These are phyloP conservation scores for Anoplophora glabripennis DNA, from an alignment of 1,140 invertebrate species.

Conservation along the genomic window DNA sequence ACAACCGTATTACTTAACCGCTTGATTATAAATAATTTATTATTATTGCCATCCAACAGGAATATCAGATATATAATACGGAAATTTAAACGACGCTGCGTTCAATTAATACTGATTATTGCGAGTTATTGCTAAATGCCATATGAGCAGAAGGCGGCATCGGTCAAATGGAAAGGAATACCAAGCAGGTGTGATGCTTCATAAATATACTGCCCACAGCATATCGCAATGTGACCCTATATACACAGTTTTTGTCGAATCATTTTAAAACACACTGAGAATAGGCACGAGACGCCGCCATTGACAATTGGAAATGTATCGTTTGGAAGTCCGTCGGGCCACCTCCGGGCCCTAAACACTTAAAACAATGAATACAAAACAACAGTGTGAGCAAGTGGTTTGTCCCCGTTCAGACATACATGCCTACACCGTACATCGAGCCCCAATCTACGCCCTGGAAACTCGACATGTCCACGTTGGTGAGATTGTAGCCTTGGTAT, in stretches of 20 bases:
- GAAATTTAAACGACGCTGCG: constrained; percentile 9
- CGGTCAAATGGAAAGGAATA: constrained; percentile 6
- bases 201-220: constrained; percentile 37
- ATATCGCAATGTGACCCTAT: constrained; percentile 32
- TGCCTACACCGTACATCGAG: constrained; percentile 85
- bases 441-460: constrained; percentile 88
- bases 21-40: constrained; percentile 14
- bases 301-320: constrained; percentile 39
- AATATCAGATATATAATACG: constrained; percentile 26
- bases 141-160: constrained; percentile 39
- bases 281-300: constrained; percentile 40
- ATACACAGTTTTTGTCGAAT: constrained; percentile 13
- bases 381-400: too few relatives aligned
- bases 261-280: constrained; percentile 23
- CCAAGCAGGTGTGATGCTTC: constrained; percentile 10
- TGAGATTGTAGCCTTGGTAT: constrained; percentile 78
- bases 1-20: constrained; percentile 32
- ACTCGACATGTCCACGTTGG: constrained; percentile 86
- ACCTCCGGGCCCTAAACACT: constrained; percentile 5
- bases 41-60: constrained; percentile 40
- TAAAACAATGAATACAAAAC: constrained; percentile 5
- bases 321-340: constrained; percentile 31
- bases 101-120: constrained; percentile 49
- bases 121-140: constrained; percentile 50
- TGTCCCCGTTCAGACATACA: constrained; percentile 69